These are phyloP conservation scores for Anomalospiza imberbis DNA, from an alignment of 2,797 vertebrate species.

Conservation along the genomic window DNA sequence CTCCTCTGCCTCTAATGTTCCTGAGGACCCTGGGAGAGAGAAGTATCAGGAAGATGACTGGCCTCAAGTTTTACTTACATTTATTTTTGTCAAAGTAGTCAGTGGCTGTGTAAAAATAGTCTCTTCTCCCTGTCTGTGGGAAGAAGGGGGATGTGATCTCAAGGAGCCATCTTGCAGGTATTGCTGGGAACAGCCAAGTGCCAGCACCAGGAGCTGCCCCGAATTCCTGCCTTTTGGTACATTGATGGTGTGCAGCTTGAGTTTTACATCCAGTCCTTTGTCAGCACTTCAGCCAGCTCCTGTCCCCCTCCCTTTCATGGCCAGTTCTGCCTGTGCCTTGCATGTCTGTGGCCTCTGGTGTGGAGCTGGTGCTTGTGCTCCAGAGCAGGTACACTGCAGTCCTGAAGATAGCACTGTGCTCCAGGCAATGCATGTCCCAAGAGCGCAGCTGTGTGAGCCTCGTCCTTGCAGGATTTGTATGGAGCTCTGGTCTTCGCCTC, in stretches of 20 bases:
- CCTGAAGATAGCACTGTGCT: not conserved
- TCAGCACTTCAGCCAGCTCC: not conserved
- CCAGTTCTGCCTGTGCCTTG: not conserved
- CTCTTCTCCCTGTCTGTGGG: not conserved
- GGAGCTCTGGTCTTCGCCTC: not conserved
- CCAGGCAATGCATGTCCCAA: not conserved
- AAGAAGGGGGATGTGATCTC: not conserved
- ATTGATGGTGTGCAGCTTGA: not conserved
- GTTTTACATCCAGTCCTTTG: not conserved
- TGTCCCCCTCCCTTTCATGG: not conserved
- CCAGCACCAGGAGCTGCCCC: rapidly evolving
- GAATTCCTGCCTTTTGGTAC: not conserved
- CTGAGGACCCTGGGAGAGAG: not conserved
- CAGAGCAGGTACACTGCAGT: not conserved
- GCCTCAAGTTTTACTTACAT: not conserved
- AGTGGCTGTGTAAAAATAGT: not conserved
- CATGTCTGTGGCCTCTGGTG: not conserved
- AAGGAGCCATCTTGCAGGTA: not conserved
- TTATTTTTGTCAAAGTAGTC: constrained; percentile 24
- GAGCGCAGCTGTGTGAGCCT: not conserved
- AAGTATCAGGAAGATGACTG: not conserved
- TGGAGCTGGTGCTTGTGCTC: not conserved
- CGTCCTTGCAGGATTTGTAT: not conserved
- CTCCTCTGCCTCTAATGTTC: not conserved
- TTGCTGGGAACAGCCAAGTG: rapidly evolving